Evolutionary conservation across 1,140 invertebrate species (phyloP), one percentile per base, ranked within the genome.

Genomic region (Idris sp.): DNA sequence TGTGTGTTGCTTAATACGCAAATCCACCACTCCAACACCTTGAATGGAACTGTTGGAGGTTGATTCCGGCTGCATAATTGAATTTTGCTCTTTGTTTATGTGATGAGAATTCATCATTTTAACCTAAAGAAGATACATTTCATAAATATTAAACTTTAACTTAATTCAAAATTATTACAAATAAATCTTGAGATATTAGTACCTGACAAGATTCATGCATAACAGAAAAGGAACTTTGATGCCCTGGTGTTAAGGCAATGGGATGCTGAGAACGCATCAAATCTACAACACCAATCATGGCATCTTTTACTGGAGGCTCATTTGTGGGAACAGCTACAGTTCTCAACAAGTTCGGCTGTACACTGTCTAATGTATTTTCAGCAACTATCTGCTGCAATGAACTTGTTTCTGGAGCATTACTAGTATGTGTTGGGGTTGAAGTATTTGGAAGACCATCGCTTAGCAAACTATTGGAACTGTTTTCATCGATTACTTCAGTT

Each of bases 401-500:
- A 62, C 83, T 83, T 3, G 83, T 43, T 0, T 61, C 77, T 68
- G 83, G 19, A 81, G 61, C 49, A 84, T 79, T 51, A 87, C 84
- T 74, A 87, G 84, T 73, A 25, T 75, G 64, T 1, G 64, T 38
- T 2, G 73, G 13, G 1, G 64, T 64, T 4, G 59, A 61, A 0
- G 69, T 71, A 9, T 16, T 69, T 25, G 74, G 19, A 4, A 76
- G 58, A 4, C 61, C 46, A 41, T 76, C 73, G 7, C 65, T 65
- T 26, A 90, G 80, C 16, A 91, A 83, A 35, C 89, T 90, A 54
- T 88, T 89, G 44, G 92, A 91, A 67, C 91, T 92, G 58, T 89
- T 91, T 58, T 94, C 93, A 77, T 94, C 93, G 1, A 91, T 79
- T 1, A 91, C 85, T 83, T 94, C 93, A 28, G 92, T 92, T 79